Evolutionary conservation across 2,797 vertebrate genomes (phyloP).

Genomic region (Carcharodon carcharias): DNA sequence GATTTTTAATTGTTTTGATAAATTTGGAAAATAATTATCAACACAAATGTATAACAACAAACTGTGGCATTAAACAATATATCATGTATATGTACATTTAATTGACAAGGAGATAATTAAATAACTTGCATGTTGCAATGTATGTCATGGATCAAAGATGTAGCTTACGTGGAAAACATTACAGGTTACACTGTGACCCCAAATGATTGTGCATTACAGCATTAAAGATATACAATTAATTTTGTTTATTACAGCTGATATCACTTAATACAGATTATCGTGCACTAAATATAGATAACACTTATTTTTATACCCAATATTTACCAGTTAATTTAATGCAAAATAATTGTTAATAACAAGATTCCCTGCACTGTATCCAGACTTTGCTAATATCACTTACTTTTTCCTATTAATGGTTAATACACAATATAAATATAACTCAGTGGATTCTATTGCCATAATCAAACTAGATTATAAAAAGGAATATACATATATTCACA

Average conservation of each 20-base stretch:
- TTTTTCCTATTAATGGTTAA: background rate
- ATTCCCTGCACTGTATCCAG: background rate
- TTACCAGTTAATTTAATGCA: constrained; percentile 7
- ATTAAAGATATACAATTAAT: background rate
- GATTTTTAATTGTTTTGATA: background rate
- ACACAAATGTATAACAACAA: background rate
- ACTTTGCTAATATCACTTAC: background rate
- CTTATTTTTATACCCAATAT: constrained; percentile 20
- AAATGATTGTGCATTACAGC: constrained; percentile 9
- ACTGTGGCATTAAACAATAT: background rate
- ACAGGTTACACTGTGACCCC: background rate
- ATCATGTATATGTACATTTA: background rate
- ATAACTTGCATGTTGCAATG: background rate
- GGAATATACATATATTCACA: constrained; percentile 11
- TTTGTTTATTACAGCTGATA: constrained; percentile 2
- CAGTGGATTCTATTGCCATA: background rate
- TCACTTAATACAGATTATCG: background rate
- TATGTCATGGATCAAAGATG: background rate
- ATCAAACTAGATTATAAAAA: constrained; percentile 30
- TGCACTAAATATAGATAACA: constrained; percentile 18
- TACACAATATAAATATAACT: constrained; percentile 27
- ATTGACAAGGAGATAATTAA: background rate
- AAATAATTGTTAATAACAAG: background rate
- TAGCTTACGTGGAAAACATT: background rate
- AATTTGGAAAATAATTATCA: background rate